These are phyloP conservation scores for Gobio occitaniae DNA, from an alignment of 2,797 vertebrate genomes.

Conservation along the genomic window DNA sequence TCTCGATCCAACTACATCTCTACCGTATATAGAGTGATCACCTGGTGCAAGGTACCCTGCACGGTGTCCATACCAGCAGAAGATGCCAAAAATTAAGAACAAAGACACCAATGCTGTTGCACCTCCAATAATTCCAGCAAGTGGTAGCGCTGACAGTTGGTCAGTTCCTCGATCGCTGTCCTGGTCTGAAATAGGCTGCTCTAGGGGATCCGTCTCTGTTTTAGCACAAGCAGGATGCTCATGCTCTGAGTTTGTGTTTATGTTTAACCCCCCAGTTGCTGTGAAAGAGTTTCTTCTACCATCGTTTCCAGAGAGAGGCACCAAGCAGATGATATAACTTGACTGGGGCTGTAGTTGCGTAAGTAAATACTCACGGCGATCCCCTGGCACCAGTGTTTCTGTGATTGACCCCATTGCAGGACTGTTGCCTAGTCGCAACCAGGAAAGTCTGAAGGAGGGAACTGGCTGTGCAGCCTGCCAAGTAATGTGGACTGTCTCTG, in stretches of 20 bases:
- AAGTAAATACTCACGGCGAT: constrained; percentile 91
- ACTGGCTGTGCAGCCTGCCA: constrained; percentile 86
- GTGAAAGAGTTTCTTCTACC: constrained; percentile 57
- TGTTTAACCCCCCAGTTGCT: constrained; percentile 59
- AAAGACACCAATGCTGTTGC: constrained; percentile 89
- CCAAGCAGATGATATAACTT: constrained; percentile 92
- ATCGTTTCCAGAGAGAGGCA: constrained; percentile 77
- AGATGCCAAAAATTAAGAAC: constrained; percentile 88
- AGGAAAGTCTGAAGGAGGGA: constrained; percentile 89
- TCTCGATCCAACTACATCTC: constrained; percentile 74
- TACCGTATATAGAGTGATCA: constrained; percentile 81
- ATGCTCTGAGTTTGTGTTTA: constrained; percentile 79
- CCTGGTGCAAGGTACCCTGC: constrained; percentile 82
- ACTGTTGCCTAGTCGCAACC: constrained; percentile 89
- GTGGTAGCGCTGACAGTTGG: constrained; percentile 82
- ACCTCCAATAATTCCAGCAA: constrained; percentile 91
- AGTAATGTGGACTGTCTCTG: constrained; percentile 89
- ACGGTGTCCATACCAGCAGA: constrained; percentile 93
- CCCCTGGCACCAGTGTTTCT: constrained; percentile 92
- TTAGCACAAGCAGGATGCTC: constrained; percentile 89
- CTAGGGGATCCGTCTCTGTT: constrained; percentile 84
- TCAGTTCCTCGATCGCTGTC: constrained; percentile 73
- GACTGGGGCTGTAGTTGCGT: constrained; percentile 90
- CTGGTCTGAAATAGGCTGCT: constrained; percentile 74
- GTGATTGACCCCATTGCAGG: constrained; percentile 91